These are phyloP conservation scores for Iselma pallidipennis DNA, from an alignment of 2,888 invertebrate species.

Conservation along the genomic window DNA sequence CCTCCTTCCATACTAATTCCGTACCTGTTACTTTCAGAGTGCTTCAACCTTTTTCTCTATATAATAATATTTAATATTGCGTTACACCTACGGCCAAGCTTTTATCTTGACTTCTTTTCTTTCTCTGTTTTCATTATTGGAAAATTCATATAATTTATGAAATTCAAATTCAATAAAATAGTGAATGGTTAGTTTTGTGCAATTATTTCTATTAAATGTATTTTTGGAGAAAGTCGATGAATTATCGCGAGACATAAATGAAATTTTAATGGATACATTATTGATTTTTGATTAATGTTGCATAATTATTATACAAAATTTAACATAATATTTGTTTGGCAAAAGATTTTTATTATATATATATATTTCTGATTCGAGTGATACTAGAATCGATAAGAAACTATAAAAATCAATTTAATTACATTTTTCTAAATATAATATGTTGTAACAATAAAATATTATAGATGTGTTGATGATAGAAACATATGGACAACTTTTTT, in stretches of 20 bases:
- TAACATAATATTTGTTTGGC: too few relatives aligned
- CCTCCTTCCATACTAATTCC: constrained; percentile 8
- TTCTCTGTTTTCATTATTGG: too few relatives aligned
- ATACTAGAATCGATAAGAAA: too few relatives aligned
- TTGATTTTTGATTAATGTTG: too few relatives aligned
- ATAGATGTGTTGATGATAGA: background rate
- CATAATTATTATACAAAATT: too few relatives aligned
- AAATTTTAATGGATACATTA: too few relatives aligned
- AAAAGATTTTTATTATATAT: too few relatives aligned
- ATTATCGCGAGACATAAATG: too few relatives aligned
- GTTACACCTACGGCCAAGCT: background rate
- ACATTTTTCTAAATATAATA: too few relatives aligned
- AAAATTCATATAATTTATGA: background rate
- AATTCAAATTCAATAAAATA: background rate
- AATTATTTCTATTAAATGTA: background rate
- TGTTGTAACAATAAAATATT: background rate
- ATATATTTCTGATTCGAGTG: too few relatives aligned
- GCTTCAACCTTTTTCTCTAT: background rate
- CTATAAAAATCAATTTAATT: too few relatives aligned
- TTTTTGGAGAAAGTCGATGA: background rate
- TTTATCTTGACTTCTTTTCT: too few relatives aligned
- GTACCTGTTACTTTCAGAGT: constrained; percentile 17
- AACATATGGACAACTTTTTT: background rate
- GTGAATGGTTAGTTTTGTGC: background rate
- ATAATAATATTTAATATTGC: background rate